Evolutionary conservation across 2,797 vertebrate species (phyloP).

Genomic region (Phataginus tetradactyla): DNA sequence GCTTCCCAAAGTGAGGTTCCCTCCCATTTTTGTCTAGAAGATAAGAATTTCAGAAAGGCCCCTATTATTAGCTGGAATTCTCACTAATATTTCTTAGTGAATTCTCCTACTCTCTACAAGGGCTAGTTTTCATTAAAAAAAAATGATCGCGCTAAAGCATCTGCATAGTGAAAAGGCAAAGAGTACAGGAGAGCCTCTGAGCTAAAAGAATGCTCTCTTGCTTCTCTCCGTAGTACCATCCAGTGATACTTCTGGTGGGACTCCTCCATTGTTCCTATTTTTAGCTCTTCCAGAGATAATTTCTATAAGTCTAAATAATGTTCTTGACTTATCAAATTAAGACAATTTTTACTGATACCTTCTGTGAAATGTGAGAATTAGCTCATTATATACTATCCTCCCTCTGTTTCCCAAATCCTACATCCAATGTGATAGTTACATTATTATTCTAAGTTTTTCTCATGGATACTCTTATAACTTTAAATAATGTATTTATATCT

Average conservation of each 20-base stretch:
- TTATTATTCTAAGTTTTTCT: neutral
- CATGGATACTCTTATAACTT: neutral
- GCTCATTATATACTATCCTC: neutral
- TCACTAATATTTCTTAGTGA: neutral
- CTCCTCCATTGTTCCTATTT: neutral
- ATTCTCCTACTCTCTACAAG: neutral
- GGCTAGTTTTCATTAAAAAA: neutral
- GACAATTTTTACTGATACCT: neutral
- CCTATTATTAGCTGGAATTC: neutral
- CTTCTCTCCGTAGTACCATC: neutral
- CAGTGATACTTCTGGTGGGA: neutral
- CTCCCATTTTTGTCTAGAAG: neutral
- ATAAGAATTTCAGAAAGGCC: neutral
- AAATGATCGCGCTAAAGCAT: neutral
- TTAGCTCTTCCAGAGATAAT: neutral
- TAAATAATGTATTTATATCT: neutral
- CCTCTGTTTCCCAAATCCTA: neutral
- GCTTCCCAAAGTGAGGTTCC: neutral
- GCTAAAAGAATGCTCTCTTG: neutral
- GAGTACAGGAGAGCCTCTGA: neutral
- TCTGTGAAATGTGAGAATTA: neutral
- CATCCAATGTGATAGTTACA: neutral
- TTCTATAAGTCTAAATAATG: neutral
- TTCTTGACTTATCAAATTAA: neutral
- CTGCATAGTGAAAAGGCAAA: neutral